phyloP scores from a whole-genome alignment of 1,140 invertebrate genomes.

The Pomacea maculata region DNA sequence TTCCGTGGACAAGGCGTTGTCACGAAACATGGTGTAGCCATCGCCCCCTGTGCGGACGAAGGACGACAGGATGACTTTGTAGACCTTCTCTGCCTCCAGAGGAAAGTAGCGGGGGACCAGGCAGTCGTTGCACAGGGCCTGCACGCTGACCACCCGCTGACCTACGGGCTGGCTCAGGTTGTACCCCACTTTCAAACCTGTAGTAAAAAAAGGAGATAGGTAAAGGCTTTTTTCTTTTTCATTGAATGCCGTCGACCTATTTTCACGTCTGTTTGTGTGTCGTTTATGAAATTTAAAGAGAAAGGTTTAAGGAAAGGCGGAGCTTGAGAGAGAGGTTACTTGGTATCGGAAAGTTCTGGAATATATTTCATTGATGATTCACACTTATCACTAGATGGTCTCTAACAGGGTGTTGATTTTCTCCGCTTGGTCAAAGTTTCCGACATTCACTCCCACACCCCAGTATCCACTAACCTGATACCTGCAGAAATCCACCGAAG shows the following conservation, averaged over 20 bases:
- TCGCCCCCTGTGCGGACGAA: constrained; percentile 77
- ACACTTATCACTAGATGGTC: too few species aligned
- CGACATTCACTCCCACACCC: not conserved
- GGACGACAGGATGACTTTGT: constrained; percentile 63
- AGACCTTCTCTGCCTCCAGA: constrained; percentile 35
- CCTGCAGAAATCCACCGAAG: constrained; percentile 74
- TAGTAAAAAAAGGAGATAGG: not conserved
- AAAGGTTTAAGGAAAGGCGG: not conserved
- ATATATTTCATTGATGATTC: too few species aligned
- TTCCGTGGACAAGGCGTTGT: constrained; percentile 27
- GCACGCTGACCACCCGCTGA: constrained; percentile 30
- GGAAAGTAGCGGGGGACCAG: constrained; percentile 61
- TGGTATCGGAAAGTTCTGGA: too few species aligned
- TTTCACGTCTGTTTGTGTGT: not conserved
- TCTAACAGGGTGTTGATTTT: too few species aligned
- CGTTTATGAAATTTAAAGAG: too few species aligned
- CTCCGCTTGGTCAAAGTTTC: too few species aligned
- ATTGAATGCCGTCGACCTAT: too few species aligned
- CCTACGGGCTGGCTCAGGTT: constrained; percentile 67
- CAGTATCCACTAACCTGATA: constrained; percentile 63
- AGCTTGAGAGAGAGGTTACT: too few species aligned
- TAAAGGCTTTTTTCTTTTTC: too few species aligned
- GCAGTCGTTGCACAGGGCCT: constrained; percentile 37
- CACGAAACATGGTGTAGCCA: constrained; percentile 65
- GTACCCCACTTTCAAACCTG: constrained; percentile 69